phyloP scores from a whole-genome alignment of 2,888 invertebrate species.

The Neoitamus cyanurus region DNA sequence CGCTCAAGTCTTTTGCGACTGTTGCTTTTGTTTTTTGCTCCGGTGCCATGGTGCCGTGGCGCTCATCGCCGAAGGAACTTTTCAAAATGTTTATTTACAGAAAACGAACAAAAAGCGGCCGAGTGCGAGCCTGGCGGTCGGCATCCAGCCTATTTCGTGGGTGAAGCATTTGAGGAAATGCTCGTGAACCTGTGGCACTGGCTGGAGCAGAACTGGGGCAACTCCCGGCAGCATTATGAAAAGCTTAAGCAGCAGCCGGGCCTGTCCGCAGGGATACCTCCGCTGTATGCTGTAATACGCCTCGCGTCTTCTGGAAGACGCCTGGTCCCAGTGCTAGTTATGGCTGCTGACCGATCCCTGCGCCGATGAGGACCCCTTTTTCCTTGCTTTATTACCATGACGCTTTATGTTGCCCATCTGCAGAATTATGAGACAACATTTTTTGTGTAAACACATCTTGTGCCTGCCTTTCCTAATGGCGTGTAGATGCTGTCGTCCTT shows the following conservation, averaged over 20 bases:
- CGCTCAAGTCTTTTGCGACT: constrained; percentile 8
- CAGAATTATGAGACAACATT: constrained; percentile 36
- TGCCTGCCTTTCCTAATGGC: constrained; percentile 26
- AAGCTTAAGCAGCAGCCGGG: background rate
- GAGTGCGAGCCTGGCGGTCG: background rate
- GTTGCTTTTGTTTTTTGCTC: background rate
- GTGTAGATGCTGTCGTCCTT: background rate
- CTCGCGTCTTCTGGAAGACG: background rate
- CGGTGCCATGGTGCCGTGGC: background rate
- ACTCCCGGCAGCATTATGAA: constrained; percentile 26
- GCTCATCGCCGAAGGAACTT: background rate
- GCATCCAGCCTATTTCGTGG: background rate
- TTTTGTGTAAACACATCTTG: constrained; percentile 43
- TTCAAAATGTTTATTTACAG: constrained; percentile 29
- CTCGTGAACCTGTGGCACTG: background rate
- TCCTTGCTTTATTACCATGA: constrained; percentile 34
- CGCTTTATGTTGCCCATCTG: constrained; percentile 39
- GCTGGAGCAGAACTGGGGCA: background rate
- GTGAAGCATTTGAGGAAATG: background rate
- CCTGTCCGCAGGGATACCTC: background rate
- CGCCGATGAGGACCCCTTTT: background rate
- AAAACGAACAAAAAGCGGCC: background rate
- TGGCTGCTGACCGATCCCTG: background rate
- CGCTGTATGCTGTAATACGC: background rate
- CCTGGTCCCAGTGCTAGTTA: background rate